Evolutionary conservation across 2,797 vertebrate genomes (phyloP), one percentile per base, ranked within the genome.

Genomic region (Cyclura pinguis): DNA sequence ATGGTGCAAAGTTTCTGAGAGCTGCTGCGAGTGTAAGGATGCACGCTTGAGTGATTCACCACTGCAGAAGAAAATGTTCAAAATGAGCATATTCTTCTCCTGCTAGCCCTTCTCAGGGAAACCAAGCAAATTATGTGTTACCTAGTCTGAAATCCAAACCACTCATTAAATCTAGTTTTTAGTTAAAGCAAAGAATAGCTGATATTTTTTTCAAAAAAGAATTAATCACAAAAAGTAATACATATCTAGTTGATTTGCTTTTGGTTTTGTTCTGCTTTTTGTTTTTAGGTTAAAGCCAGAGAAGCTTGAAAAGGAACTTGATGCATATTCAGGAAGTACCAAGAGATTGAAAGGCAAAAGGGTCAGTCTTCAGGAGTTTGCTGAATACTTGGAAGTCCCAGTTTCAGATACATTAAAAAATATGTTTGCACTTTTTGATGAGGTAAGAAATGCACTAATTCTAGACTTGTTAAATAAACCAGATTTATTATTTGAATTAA

Each of bases 341-440:
- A 97, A 94, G 94, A 97, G 96, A 96, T 97, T 97, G 91, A 96
- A 96, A 89, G 98, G 97, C 6, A 95, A 97, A 92, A 98, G 97
- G 86, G 88, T 98, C 86, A 88, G 89, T 88, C 94, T 98, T 78
- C 94, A 98, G 0, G 97, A 97, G 91, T 99, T 99, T 86, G 98
- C 98, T 4, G 97, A 96, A n/a, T 98, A 98, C 96, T 96, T 99
- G 83, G 97, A 97, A 83, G 96, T 98, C 91, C 98, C 98, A 2
- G 95, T 97, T 87, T 99, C 98, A 10, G 97, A 98, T 62, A 95
- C 97, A 4, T 97, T 99, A 95, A 95, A 96, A 92, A 98, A 98
- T 93, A 97, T 99, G 97, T 99, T 99, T 89, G 95, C 97, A 0
- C 98, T 99, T 92, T 99, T 99, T 90, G 98, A 99, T 3, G 99